Percentiles rank a stretch among this genome's conserved stretches.
Conservation (phyloP, 2,113 vertebrate species). For the Dascyllus trimaculatus region DNA sequence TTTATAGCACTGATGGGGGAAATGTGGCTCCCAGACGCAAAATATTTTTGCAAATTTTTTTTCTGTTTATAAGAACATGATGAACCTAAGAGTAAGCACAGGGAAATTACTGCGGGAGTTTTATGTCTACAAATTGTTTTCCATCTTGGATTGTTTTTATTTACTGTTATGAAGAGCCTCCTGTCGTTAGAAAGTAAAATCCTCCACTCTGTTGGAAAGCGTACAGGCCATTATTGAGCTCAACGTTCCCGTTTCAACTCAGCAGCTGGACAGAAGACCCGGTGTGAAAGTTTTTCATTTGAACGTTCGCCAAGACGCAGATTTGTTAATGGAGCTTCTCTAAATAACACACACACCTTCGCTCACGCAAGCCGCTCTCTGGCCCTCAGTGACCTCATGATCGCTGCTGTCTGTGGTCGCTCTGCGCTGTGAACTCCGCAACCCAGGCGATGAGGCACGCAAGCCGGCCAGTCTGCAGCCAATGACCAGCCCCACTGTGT, state of each 20-base stretch:
- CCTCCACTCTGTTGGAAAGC: slow-evolving; percentile 6
- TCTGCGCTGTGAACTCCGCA: slow-evolving; percentile 55
- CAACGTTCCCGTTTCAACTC: slow-evolving; percentile 39
- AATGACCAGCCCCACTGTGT: slow-evolving; percentile 27
- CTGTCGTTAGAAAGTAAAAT: not conserved
- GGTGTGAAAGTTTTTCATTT: slow-evolving; percentile 50
- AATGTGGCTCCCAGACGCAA: slow-evolving; percentile 36
- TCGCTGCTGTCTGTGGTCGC: slow-evolving; percentile 45
- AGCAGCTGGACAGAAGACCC: slow-evolving; percentile 49
- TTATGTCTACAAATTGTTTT: not conserved
- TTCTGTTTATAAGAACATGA: too few relatives aligned
- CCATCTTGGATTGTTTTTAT: slow-evolving; percentile 32
- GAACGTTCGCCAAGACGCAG: slow-evolving; percentile 45
- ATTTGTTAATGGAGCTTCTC: slow-evolving; percentile 62
- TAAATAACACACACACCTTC: slow-evolving; percentile 61
- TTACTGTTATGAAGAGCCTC: slow-evolving; percentile 4
- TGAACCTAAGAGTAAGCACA: not conserved
- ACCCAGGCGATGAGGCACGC: slow-evolving; percentile 51
- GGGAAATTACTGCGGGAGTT: not conserved
- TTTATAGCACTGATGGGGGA: slow-evolving; percentile 6
- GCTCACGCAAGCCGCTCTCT: slow-evolving; percentile 47
- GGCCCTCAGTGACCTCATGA: slow-evolving; percentile 54
- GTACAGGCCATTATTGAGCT: slow-evolving; percentile 1
- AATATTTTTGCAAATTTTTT: not conserved
- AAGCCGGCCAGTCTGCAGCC: slow-evolving; percentile 30